phyloP scores from a whole-genome alignment of 2,113 vertebrate species.

The Pelobates fuscus region DNA sequence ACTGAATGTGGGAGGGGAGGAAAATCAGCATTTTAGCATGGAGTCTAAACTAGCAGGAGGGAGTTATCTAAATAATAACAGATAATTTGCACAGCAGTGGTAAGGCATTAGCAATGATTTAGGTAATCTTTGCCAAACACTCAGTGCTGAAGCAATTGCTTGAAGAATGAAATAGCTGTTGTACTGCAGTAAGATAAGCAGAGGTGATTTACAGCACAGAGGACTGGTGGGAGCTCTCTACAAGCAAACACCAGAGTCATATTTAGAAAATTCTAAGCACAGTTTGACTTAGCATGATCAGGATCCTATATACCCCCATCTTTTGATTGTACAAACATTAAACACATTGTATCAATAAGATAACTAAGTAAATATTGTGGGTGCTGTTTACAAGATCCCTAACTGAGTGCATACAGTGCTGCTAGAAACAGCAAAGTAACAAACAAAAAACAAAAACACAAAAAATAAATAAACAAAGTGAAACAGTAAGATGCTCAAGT shows the following conservation, averaged over 20 bases:
- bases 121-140: constrained; percentile 28
- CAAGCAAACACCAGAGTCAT: neutral
- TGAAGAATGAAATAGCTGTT: neutral
- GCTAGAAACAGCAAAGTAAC: no score
- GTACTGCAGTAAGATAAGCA: neutral
- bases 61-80: constrained; percentile 20
- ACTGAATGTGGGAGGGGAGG: neutral
- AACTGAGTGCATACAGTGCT: no score
- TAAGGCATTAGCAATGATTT: constrained; percentile 36
- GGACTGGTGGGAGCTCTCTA: neutral
- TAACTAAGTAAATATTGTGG: no score
- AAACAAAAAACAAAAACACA: no score
- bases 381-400: no score
- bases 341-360: no score
- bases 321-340: no score
- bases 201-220: constrained; percentile 20
- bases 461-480: no score
- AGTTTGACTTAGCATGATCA: constrained; percentile 3
- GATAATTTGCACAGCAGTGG: constrained; percentile 39
- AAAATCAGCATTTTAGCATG: neutral
- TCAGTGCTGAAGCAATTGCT: constrained; percentile 17
- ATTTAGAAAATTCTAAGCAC: constrained; percentile 14
- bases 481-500: no score
- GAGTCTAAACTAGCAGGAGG: constrained; percentile 30
- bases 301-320: no score